Evolutionary conservation across 1,140 invertebrate species (phyloP).

Genomic region (Drosophila sp.): DNA sequence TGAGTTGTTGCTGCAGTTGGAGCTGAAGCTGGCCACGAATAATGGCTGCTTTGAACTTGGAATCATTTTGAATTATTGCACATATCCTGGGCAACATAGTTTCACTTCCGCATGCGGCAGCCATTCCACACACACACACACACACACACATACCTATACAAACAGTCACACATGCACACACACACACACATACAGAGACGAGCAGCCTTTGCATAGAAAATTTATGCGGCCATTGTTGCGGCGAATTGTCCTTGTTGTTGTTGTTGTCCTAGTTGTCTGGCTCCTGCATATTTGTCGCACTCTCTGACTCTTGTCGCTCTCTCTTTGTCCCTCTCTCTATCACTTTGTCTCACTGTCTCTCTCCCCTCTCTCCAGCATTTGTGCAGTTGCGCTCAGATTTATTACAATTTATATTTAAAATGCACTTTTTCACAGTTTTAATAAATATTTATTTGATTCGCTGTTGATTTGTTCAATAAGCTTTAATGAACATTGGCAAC

Average conservation of each 20-base stretch:
- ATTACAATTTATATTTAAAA: slow-evolving; percentile 34
- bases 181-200: slow-evolving; percentile 31
- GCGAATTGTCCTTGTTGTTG: slow-evolving; percentile 68
- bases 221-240: slow-evolving; percentile 82
- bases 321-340: slow-evolving; percentile 12
- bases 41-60: slow-evolving; percentile 84
- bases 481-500: slow-evolving; percentile 63
- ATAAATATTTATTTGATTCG: slow-evolving; percentile 45
- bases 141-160: slow-evolving; percentile 22
- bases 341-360: slow-evolving; percentile 18
- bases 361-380: slow-evolving; percentile 15
- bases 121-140: slow-evolving; percentile 46
- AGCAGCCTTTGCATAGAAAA: slow-evolving; percentile 69
- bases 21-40: slow-evolving; percentile 59
- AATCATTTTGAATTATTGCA: slow-evolving; percentile 84
- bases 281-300: slow-evolving; percentile 77
- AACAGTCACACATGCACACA: slow-evolving; percentile 28
- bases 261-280: slow-evolving; percentile 79
- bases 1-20: slow-evolving; percentile 7
- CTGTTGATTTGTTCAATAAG: slow-evolving; percentile 50
- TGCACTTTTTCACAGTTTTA: slow-evolving; percentile 51
- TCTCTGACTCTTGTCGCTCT: slow-evolving; percentile 58
- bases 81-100: slow-evolving; percentile 81
- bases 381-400: slow-evolving; percentile 56
- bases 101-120: slow-evolving; percentile 79